Conservation (phyloP, 2,888 invertebrate genomes). For the Melikaiella ostensackeni region DNA sequence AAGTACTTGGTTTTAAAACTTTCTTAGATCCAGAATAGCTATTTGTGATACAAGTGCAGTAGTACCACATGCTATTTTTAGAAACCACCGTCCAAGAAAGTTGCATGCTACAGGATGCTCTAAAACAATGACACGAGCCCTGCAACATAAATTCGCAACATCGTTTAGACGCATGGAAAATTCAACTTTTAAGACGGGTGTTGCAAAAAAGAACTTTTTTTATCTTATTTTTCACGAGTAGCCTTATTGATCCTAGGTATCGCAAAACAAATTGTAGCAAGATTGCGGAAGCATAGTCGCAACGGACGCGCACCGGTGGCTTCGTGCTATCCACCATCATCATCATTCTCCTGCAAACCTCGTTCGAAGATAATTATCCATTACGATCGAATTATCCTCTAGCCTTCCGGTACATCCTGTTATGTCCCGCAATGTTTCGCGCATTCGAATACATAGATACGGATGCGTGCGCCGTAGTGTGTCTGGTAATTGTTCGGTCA, state of each 20-base stretch:
- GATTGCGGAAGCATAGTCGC: conserved; percentile 56
- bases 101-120: no score
- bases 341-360: conserved; percentile 56
- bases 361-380: conserved; percentile 70
- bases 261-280: conserved; percentile 44
- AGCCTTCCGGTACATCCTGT: conserved; percentile 68
- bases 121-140: no score
- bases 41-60: no score
- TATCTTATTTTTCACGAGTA: not conserved
- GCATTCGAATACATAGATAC: conserved; percentile 47
- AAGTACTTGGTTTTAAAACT: no score
- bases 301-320: conserved; percentile 64
- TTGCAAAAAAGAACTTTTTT: not conserved
- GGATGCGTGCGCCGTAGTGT: conserved; percentile 56
- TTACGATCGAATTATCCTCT: conserved; percentile 73
- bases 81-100: no score
- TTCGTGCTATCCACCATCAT: conserved; percentile 56
- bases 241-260: not conserved
- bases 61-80: no score
- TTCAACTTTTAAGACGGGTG: not conserved
- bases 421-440: conserved; percentile 52
- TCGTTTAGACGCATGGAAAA: no score
- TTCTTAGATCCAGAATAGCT: no score
- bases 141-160: no score
- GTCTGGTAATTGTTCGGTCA: conserved; percentile 75